Conservation (phyloP, 2,888 invertebrate genomes). For the Oconnorella tubifera region DNA sequence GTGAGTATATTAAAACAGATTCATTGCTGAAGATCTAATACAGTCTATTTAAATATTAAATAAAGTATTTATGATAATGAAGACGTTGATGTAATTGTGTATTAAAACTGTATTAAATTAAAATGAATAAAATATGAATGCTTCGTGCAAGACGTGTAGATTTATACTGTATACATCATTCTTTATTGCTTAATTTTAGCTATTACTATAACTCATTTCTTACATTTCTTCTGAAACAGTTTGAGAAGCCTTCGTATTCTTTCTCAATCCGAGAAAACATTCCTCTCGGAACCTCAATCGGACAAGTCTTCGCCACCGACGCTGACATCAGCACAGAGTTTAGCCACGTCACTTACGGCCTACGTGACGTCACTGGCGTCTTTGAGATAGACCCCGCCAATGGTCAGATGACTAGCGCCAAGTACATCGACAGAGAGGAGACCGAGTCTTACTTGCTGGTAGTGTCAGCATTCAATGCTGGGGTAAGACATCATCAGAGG, state of each 20-base stretch:
- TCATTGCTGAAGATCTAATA: too few relatives aligned
- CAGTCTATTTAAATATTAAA: too few relatives aligned
- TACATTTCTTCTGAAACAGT: conserved; percentile 62
- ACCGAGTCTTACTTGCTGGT: conserved; percentile 19
- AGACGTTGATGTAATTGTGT: too few relatives aligned
- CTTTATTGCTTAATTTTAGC: too few relatives aligned
- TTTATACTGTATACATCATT: too few relatives aligned
- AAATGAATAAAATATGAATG: too few relatives aligned
- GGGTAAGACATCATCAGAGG: not conserved
- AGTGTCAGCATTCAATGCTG: conserved; percentile 21
- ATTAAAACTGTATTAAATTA: too few relatives aligned
- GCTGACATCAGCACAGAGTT: conserved; percentile 22
- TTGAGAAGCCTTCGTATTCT: conserved; percentile 57
- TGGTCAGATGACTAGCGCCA: conserved; percentile 22
- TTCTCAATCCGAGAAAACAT: conserved; percentile 26
- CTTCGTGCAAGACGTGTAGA: too few relatives aligned
- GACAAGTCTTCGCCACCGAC: conserved; percentile 26
- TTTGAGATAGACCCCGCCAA: conserved; percentile 24
- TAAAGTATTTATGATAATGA: too few relatives aligned
- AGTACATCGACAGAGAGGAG: conserved; percentile 25
- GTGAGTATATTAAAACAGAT: too few relatives aligned
- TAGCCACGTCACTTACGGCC: conserved; percentile 23
- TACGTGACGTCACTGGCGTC: conserved; percentile 6
- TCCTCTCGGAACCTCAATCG: conserved; percentile 22
- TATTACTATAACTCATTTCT: too few relatives aligned